Evolutionary conservation across 2,797 vertebrate genomes (phyloP).

Genomic region (Tolypeutes matacus): DNA sequence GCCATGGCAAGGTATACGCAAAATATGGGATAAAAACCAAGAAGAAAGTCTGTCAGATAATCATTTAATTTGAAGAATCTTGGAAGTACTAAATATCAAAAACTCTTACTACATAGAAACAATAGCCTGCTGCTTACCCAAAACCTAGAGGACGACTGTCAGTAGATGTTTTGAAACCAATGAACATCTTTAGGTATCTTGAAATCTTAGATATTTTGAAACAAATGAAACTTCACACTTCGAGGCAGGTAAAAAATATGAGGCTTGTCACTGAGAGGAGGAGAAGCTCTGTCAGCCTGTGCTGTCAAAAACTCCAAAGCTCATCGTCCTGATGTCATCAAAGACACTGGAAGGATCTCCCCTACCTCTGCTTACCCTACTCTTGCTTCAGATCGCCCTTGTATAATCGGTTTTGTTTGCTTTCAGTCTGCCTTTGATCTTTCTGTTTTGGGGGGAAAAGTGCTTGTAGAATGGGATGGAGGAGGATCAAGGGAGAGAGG

Average conservation of each 20-base stretch:
- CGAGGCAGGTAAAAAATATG: background rate
- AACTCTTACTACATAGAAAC: background rate
- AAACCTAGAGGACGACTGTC: background rate
- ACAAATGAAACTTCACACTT: background rate
- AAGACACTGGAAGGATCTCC: background rate
- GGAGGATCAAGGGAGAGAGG: background rate
- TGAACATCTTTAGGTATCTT: background rate
- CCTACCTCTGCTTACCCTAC: background rate
- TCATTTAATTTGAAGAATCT: constrained; percentile 27
- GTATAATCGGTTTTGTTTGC: background rate
- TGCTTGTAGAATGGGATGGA: background rate
- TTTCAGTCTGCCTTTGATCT: background rate
- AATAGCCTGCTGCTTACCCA: background rate
- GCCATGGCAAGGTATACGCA: background rate
- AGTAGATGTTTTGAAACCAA: background rate
- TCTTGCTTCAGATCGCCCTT: background rate
- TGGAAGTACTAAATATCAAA: constrained; percentile 22
- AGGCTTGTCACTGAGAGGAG: too few species aligned
- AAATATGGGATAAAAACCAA: background rate
- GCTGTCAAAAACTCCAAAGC: background rate
- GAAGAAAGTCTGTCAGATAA: background rate
- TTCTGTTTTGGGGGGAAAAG: background rate
- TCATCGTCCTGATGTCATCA: too few species aligned
- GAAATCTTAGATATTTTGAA: background rate
- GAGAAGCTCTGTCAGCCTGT: background rate